Base-by-base conservation (phyloP, 2,113 vertebrate species). In the Hippocampus abdominalis region DNA sequence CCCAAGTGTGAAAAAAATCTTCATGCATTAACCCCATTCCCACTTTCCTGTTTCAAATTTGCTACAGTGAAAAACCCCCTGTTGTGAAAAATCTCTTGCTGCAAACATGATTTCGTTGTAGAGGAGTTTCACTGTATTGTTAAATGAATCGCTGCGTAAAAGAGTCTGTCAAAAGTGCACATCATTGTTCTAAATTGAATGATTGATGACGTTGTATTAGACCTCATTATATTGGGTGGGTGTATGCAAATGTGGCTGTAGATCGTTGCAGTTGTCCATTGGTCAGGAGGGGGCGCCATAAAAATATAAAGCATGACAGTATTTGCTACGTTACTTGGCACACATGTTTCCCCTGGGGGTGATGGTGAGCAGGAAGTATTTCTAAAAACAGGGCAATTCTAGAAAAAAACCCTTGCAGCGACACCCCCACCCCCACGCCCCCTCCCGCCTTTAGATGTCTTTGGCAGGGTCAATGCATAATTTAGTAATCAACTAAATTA, bases 401-500 rank as follows among this genome's bases (percentile, higher is more conserved):
- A 63, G 79, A 80, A 86, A 86, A 86, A 90, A 83, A 78, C 78
- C 75, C 82, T 84, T 77, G 69, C 80, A 85, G 80, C 61, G 2
- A 81, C 23, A 11, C 51, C 36, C 46, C n/a, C 21, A n/a, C 32
- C 20, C 18, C 36, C 53, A 9, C 12, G 1, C 25, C 21, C n/a
- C 6, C n/a, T 25, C 62, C 9, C 49, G 39, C n/a, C 54, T 53
- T 64, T 27, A 10, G 13, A 68, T 82, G 84, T 85, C 78, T 83
- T 85, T 86, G 83, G 77, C 85, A 80, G 84, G 88, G 88, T 89
- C 89, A 88, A 81, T 84, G 86, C 89, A 86, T 89, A 84, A 88
- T 88, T 84, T 83, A 87, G 81, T 85, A 82, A 90, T 89, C 85
- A 87, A 83, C 81, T 71, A 85, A 85, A 88, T 86, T 81, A 88